Evolutionary conservation across 92 coral and sea anemone species (phyloP).

Genomic region (Palythoa grandiflora): DNA sequence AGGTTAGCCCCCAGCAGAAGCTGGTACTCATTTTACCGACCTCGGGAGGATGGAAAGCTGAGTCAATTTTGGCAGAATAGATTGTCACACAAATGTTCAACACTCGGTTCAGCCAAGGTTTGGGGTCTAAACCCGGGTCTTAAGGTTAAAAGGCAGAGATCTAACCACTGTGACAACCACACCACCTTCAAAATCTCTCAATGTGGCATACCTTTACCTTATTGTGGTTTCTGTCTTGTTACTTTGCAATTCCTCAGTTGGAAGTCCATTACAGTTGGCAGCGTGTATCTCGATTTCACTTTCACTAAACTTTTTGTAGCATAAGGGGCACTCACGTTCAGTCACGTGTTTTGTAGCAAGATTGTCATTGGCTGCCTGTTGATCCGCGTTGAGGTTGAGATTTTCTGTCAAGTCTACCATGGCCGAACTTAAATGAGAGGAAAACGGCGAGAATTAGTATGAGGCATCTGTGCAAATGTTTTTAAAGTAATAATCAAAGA

Average conservation of each 20-base stretch:
- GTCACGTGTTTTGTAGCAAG: neutral
- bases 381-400: neutral
- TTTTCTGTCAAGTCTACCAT: constrained; percentile 37
- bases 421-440: constrained; percentile 16
- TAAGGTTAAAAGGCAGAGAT: too few relatives aligned
- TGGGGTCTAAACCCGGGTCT: too few relatives aligned
- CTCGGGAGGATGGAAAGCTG: too few relatives aligned
- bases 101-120: too few relatives aligned
- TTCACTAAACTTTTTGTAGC: constrained; percentile 39
- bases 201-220: neutral
- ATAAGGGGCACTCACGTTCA: constrained; percentile 37
- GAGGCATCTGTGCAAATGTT: neutral
- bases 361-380: neutral
- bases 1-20: too few relatives aligned
- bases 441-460: neutral
- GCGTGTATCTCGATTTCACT: constrained; percentile 24
- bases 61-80: too few relatives aligned
- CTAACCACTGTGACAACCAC: too few relatives aligned
- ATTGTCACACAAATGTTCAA: too few relatives aligned
- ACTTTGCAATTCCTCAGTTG: neutral
- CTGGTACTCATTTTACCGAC: too few relatives aligned
- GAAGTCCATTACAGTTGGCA: constrained; percentile 22
- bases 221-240: neutral
- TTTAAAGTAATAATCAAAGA: too few relatives aligned
- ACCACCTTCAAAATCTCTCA: too few relatives aligned